Percentiles rank a stretch among this genome's conserved stretches.
These are phyloP conservation scores for Nemoura dubitans DNA, from an alignment of 2,888 invertebrate genomes.

Conservation along the genomic window DNA sequence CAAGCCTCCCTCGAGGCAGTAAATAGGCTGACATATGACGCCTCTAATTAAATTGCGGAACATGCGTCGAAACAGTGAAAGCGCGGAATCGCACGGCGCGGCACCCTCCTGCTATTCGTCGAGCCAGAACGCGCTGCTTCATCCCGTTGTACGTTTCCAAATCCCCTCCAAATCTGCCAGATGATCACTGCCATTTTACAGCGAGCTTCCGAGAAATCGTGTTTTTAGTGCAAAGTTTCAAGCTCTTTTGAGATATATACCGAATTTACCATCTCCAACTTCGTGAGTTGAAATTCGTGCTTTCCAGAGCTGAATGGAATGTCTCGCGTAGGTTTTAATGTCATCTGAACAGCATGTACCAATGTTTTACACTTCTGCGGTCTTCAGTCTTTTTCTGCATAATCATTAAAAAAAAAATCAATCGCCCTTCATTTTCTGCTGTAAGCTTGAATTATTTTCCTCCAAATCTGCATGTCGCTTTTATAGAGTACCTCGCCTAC, in stretches of 20 bases:
- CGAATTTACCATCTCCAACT: neutral
- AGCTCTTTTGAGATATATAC: neutral
- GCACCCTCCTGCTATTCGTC: too few species aligned
- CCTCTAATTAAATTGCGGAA: slow-evolving; percentile 28
- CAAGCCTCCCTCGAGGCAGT: neutral
- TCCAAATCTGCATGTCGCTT: neutral
- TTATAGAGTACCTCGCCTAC: neutral
- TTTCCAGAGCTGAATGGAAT: neutral
- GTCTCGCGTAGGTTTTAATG: neutral
- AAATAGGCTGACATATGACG: slow-evolving; percentile 29
- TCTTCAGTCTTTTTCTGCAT: too few species aligned
- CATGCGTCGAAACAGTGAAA: neutral
- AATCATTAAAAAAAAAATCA: neutral
- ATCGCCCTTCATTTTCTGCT: neutral
- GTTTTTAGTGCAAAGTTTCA: neutral
- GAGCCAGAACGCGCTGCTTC: neutral
- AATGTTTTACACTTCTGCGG: neutral
- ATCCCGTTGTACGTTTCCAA: neutral
- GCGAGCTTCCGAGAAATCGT: neutral
- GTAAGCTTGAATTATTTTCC: neutral
- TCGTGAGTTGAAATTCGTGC: neutral
- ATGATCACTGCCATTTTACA: neutral
- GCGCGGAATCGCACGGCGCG: neutral
- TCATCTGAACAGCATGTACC: neutral
- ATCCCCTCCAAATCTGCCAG: neutral